phyloP scores from a whole-genome alignment of 2,797 vertebrate genomes.

The Pogonophryne albipinna region DNA sequence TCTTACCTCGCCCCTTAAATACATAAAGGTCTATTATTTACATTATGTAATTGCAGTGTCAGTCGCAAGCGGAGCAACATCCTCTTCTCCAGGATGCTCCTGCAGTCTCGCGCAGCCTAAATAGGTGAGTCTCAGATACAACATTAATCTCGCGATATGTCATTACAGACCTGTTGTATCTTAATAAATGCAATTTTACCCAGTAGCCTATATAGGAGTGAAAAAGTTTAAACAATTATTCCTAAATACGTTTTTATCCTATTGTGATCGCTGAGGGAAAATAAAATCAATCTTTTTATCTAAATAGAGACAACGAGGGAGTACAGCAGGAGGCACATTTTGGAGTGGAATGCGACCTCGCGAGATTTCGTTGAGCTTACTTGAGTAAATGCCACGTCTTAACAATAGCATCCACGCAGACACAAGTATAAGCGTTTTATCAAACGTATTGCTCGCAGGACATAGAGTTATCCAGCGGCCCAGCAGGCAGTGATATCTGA shows the following conservation, averaged over 20 bases:
- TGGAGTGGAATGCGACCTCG: constrained; percentile 44
- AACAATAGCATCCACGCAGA: constrained; percentile 30
- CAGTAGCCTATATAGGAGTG: no score
- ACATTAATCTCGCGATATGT: constrained; percentile 36
- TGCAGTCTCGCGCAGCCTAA: background rate
- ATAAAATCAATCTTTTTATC: background rate
- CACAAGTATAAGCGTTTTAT: constrained; percentile 11
- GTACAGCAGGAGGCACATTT: background rate
- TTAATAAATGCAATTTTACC: no score
- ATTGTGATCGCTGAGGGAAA: rapidly evolving
- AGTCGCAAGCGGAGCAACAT: background rate
- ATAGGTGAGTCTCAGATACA: background rate
- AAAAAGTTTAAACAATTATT: rapidly evolving
- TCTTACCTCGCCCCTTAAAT: no score
- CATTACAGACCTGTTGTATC: rapidly evolving
- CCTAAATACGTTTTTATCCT: rapidly evolving
- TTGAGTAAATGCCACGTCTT: constrained; percentile 82
- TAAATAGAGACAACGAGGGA: background rate
- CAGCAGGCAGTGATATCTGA: constrained; percentile 10
- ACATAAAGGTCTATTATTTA: background rate
- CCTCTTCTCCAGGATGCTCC: constrained; percentile 38
- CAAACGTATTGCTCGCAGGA: background rate
- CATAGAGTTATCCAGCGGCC: background rate
- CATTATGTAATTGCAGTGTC: background rate
- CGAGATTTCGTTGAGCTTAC: constrained; percentile 63